A percentile compares a stretch with the other conserved stretches of the same genome.
phyloP scores from a whole-genome alignment of 2,113 vertebrate genomes.

The Alouatta palliata region DNA sequence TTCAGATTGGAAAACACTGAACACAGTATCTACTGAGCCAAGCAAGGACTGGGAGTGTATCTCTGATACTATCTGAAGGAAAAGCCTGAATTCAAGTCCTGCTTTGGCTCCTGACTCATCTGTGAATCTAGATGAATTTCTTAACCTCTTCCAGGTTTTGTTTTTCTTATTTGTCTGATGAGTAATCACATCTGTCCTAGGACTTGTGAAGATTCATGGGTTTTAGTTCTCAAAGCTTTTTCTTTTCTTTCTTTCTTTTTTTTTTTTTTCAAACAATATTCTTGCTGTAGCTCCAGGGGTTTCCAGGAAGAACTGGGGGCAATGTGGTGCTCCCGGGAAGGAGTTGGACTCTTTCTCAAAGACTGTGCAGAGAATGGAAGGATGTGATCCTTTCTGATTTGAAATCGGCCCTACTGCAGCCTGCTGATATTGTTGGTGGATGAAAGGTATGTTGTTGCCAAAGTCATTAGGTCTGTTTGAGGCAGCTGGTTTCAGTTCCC shows the following conservation, averaged over 20 bases:
- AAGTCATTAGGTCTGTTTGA: slow-evolving; percentile 32
- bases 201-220: background rate
- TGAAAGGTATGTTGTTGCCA: slow-evolving; percentile 21
- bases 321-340: background rate
- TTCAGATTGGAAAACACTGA: slow-evolving; percentile 50
- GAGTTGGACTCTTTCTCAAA: background rate
- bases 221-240: slow-evolving; percentile 25
- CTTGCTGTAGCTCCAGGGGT: background rate
- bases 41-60: background rate
- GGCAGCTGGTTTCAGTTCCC: slow-evolving; percentile 52
- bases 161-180: slow-evolving; percentile 47
- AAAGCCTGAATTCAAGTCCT: slow-evolving; percentile 65
- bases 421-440: background rate
- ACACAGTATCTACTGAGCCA: slow-evolving; percentile 30
- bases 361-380: slow-evolving; percentile 16
- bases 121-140: slow-evolving; percentile 38
- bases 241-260: background rate
- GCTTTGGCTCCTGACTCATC: slow-evolving; percentile 13
- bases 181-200: slow-evolving; percentile 33
- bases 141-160: slow-evolving; percentile 37
- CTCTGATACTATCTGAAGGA: slow-evolving; percentile 35
- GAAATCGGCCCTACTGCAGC: background rate
- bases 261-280: background rate
- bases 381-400: background rate
- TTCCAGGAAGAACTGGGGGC: background rate